Base-by-base conservation (phyloP, 2,113 vertebrate species). In the Calonectris borealis region DNA sequence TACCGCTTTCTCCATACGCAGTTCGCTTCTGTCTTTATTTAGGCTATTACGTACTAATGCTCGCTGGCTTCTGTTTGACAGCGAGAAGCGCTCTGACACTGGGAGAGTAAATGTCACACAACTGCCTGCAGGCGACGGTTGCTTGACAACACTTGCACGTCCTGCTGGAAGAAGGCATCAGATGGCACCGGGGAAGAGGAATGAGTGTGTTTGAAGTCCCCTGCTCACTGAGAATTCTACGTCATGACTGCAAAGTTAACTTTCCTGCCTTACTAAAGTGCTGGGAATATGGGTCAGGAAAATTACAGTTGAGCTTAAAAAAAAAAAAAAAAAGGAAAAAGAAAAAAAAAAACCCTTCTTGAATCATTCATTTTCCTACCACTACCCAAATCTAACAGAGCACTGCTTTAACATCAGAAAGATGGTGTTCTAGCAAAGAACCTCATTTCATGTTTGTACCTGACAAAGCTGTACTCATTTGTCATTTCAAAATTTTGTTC, bases 1-100 rank as follows among this genome's bases (percentile, higher is more conserved):
- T 57, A 25, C 20, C 61, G 7, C 57, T 13, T 10, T 31, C 49
- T 65, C 34, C 32, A 6, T 0, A n/a, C 0, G 8, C 87, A 73
- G 81, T 29, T 66, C 46, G 4, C 60, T 36, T 5, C n/a, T 73
- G n/a, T 18, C 91, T 95, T 83, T 93, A 93, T 93, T 95, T 91
- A 95, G 78, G 21, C 13, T 40, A 11, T 85, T 15, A 76, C 7
- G 10, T 22, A 25, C 61, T 5, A 38, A 68, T 17, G 65, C 40
- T 86, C 10, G 7, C 88, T 61, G 72, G 69, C 1, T 65, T 27
- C 82, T 51, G 38, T 24, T 7, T 26, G 75, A 16, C 40, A 85
- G 71, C 24, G 29, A 93, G 90, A 6, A 88, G 62, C 60, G 46
- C 87, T 60, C 18, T 46, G 94, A 68, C 21, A 20, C 66, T 14